A percentile compares a stretch with the other conserved stretches of the same genome.
Evolutionary conservation across 2,797 vertebrate species (phyloP).

Genomic region (Rhodeus uyekii): DNA sequence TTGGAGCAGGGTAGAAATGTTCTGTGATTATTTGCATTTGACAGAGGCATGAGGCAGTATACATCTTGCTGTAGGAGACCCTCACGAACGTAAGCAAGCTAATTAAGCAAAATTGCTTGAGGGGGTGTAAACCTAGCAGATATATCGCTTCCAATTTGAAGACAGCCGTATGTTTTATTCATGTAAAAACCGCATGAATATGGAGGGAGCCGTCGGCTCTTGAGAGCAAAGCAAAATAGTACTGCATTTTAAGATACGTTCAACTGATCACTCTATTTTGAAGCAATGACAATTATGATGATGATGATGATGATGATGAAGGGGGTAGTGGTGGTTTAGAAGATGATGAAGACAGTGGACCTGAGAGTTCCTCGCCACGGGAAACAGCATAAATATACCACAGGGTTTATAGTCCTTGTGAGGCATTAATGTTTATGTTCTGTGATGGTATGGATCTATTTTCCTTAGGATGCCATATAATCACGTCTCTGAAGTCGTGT

Average conservation of each 20-base stretch:
- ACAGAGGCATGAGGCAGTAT: constrained; percentile 67
- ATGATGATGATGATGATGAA: constrained; percentile 20
- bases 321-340: neutral
- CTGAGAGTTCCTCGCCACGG: neutral
- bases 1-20: constrained; percentile 57
- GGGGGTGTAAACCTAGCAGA: constrained; percentile 68
- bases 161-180: constrained; percentile 68
- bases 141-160: constrained; percentile 66
- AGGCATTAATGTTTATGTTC: constrained; percentile 14
- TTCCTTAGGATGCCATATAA: neutral
- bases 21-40: constrained; percentile 77
- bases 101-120: constrained; percentile 75
- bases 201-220: constrained; percentile 53
- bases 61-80: constrained; percentile 67
- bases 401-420: neutral
- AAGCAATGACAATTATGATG: constrained; percentile 2
- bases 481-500: neutral
- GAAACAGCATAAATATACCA: neutral
- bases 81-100: constrained; percentile 68
- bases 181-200: constrained; percentile 58
- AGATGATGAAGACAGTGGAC: constrained; percentile 2
- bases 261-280: constrained; percentile 29
- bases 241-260: neutral
- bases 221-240: constrained; percentile 51
- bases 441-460: neutral